Conservation (phyloP, 2,113 vertebrate species). For the Eptatretus burgeri region DNA sequence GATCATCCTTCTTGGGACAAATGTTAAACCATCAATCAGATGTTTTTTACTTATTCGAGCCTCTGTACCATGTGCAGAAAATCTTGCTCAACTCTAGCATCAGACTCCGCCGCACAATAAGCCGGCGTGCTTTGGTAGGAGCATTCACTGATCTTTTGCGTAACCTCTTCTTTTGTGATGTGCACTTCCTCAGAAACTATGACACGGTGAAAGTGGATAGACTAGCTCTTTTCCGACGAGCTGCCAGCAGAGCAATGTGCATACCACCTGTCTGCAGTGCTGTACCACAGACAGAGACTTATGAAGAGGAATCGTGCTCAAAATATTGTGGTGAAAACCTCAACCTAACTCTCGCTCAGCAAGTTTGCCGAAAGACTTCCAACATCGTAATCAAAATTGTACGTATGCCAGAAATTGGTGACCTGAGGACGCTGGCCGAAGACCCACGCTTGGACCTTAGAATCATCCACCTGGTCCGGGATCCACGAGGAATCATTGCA, state of each 20-base stretch:
- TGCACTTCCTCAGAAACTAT: slow-evolving; percentile 29
- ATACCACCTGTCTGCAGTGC: slow-evolving; percentile 22
- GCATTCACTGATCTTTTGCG: slow-evolving; percentile 29
- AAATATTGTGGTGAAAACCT: slow-evolving; percentile 19
- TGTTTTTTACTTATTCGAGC: slow-evolving; percentile 32
- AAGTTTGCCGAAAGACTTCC: slow-evolving; percentile 17
- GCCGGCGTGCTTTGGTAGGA: slow-evolving; percentile 22
- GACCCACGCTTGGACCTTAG: slow-evolving; percentile 29
- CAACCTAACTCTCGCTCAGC: slow-evolving; percentile 25
- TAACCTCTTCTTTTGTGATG: slow-evolving; percentile 27
- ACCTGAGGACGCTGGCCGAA: slow-evolving; percentile 24
- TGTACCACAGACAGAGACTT: slow-evolving; percentile 6
- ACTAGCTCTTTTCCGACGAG: slow-evolving; percentile 21
- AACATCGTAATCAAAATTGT: slow-evolving; percentile 29
- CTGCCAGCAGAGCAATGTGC: slow-evolving; percentile 29
- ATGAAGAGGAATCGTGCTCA: slow-evolving; percentile 22
- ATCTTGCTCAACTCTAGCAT: slow-evolving; percentile 25
- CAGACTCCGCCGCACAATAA: slow-evolving; percentile 15
- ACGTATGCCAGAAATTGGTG: slow-evolving; percentile 23
- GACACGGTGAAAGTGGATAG: slow-evolving; percentile 26
- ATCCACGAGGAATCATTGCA: slow-evolving; percentile 29
- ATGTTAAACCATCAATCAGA: slow-evolving; percentile 31
- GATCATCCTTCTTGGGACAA: slow-evolving; percentile 34
- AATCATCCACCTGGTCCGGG: slow-evolving; percentile 36
- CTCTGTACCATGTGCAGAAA: slow-evolving; percentile 30